Percentiles rank a stretch among this genome's conserved stretches.
Conservation (phyloP, 2,797 vertebrate genomes). For the Distichodus sexfasciatus region DNA sequence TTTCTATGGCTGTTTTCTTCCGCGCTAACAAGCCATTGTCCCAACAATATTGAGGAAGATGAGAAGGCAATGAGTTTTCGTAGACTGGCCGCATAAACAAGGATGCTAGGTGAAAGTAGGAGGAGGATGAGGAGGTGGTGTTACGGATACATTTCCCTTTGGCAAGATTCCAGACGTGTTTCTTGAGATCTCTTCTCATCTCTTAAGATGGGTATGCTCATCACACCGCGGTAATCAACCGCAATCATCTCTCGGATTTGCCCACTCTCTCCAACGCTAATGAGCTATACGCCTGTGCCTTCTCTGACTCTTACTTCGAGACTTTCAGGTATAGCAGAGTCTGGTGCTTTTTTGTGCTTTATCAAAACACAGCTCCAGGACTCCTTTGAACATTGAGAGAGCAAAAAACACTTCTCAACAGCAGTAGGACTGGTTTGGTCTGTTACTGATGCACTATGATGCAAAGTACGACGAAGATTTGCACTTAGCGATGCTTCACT, state of each 20-base stretch:
- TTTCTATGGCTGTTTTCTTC: conserved; percentile 2
- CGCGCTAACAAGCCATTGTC: conserved; percentile 36
- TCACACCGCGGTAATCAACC: conserved; percentile 39
- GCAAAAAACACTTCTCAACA: conserved; percentile 12
- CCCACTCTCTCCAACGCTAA: conserved; percentile 30
- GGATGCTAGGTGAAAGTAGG: conserved; percentile 26
- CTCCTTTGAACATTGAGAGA: conserved; percentile 32
- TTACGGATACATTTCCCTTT: conserved; percentile 46
- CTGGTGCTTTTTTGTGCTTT: conserved; percentile 17
- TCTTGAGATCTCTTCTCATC: conserved; percentile 39
- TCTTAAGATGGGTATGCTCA: conserved; percentile 44
- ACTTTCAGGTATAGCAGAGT: conserved; percentile 9
- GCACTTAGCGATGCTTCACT: neutral
- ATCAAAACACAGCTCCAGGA: conserved; percentile 37
- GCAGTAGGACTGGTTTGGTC: conserved; percentile 19
- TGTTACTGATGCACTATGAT: conserved; percentile 5
- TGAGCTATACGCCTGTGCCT: conserved; percentile 17
- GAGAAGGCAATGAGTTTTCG: conserved; percentile 33
- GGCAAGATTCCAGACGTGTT: conserved; percentile 49
- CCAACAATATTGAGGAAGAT: conserved; percentile 34
- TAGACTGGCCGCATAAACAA: conserved; percentile 16
- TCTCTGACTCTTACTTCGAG: conserved; percentile 5
- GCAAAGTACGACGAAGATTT: conserved; percentile 21
- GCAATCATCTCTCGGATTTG: conserved; percentile 26
- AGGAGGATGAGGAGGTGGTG: too few relatives aligned